phyloP scores from a whole-genome alignment of 2,797 vertebrate species.

The Nannoperca obscura region DNA sequence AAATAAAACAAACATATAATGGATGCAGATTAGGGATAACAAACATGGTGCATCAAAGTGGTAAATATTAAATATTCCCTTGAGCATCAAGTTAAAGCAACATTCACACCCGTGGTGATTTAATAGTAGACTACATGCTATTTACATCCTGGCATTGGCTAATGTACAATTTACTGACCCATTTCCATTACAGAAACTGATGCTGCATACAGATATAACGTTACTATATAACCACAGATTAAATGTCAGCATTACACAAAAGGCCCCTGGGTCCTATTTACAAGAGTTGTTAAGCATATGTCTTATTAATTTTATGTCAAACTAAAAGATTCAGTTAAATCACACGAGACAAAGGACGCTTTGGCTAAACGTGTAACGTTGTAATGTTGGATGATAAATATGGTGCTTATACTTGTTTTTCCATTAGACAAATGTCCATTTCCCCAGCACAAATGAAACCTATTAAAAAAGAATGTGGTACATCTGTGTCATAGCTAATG shows the following conservation, averaged over 20 bases:
- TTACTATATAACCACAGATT: not conserved
- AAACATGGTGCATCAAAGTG: not conserved
- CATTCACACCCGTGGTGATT: not conserved
- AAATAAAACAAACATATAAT: not conserved
- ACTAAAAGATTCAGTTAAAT: not conserved
- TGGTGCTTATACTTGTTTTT: not conserved
- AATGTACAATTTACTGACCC: not conserved
- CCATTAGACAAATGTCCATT: not conserved
- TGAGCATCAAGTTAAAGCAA: not conserved
- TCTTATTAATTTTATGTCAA: not conserved
- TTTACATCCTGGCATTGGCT: not conserved
- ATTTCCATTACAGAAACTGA: not conserved
- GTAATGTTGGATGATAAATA: not conserved
- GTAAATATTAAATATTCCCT: not conserved
- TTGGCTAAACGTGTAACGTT: not conserved
- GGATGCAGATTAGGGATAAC: not conserved
- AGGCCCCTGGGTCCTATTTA: not conserved
- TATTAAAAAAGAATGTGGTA: not conserved
- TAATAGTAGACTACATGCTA: not conserved
- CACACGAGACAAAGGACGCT: not conserved
- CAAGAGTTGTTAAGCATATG: not conserved
- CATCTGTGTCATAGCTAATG: not conserved
- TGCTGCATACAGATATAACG: not conserved
- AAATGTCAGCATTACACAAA: not conserved
- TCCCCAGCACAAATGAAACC: fast-evolving